Evolutionary conservation across 1,140 invertebrate species (phyloP).

Genomic region (Hestina assimilis): DNA sequence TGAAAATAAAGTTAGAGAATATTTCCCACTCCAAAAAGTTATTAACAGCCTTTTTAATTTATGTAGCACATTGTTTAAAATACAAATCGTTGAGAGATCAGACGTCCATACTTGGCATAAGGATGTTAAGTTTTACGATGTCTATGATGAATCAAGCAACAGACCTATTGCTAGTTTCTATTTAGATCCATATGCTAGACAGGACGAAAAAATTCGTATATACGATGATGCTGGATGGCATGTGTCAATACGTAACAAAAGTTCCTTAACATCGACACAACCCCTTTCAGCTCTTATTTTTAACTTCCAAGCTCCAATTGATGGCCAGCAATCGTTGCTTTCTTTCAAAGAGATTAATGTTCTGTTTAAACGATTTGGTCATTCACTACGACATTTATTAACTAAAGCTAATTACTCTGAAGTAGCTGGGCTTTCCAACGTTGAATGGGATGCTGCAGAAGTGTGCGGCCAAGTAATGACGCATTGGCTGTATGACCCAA

Average conservation of each 20-base stretch:
- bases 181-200: slow-evolving; percentile 88
- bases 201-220: slow-evolving; percentile 80
- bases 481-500: slow-evolving; percentile 88
- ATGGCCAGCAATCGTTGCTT: slow-evolving; percentile 84
- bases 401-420: slow-evolving; percentile 89
- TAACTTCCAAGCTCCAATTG: slow-evolving; percentile 84
- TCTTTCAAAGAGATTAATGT: slow-evolving; percentile 86
- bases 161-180: slow-evolving; percentile 89
- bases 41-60: slow-evolving; percentile 87
- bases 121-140: slow-evolving; percentile 90
- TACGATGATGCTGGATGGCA: slow-evolving; percentile 83
- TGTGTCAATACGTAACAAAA: slow-evolving; percentile 83
- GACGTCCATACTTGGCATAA: slow-evolving; percentile 88
- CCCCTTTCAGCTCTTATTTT: slow-evolving; percentile 90
- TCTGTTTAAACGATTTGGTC: slow-evolving; percentile 92
- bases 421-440: slow-evolving; percentile 88
- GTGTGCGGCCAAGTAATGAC: slow-evolving; percentile 89
- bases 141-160: slow-evolving; percentile 85
- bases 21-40: slow-evolving; percentile 90
- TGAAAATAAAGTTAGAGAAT: slow-evolving; percentile 86
- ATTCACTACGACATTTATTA: slow-evolving; percentile 89
- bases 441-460: slow-evolving; percentile 94
- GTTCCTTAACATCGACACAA: slow-evolving; percentile 79
- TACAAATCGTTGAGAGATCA: slow-evolving; percentile 86
- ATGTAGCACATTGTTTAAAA: slow-evolving; percentile 87